Conservation (phyloP, 2,797 vertebrate species). For the Siniperca undulata region DNA sequence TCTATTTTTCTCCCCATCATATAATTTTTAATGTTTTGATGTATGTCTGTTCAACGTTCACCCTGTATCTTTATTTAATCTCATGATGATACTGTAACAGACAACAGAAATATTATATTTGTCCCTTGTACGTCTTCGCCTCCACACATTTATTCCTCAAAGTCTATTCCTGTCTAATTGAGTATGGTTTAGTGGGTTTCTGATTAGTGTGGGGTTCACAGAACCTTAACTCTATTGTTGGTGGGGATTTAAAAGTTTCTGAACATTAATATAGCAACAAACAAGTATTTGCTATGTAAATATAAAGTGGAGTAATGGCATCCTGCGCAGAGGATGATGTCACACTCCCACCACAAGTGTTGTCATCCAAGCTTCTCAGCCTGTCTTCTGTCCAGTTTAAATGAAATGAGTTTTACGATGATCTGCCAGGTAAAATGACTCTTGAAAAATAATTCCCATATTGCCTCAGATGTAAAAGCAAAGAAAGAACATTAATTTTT, state of each 20-base stretch:
- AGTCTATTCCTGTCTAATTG: not conserved
- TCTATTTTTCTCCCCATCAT: not conserved
- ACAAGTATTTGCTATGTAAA: too few species aligned
- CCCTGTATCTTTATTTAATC: not conserved
- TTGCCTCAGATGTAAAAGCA: not conserved
- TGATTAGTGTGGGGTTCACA: not conserved
- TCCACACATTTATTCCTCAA: not conserved
- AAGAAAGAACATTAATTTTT: not conserved
- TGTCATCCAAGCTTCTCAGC: too few species aligned
- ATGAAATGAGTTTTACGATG: too few species aligned
- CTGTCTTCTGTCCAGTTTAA: too few species aligned
- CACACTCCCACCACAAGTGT: too few species aligned
- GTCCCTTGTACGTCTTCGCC: too few species aligned
- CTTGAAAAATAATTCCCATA: not conserved
- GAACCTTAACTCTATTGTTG: not conserved
- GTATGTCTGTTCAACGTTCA: not conserved
- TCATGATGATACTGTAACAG: not conserved
- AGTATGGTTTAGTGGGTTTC: not conserved
- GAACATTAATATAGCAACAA: too few species aligned
- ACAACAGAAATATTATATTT: too few species aligned
- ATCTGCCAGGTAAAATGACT: too few species aligned
- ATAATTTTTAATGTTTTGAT: not conserved
- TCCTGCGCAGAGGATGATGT: too few species aligned
- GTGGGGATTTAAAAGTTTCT: too few species aligned
- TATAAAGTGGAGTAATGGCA: too few species aligned